Conservation (phyloP, 23 tunicate species). For the Trididemnum clinides region DNA sequence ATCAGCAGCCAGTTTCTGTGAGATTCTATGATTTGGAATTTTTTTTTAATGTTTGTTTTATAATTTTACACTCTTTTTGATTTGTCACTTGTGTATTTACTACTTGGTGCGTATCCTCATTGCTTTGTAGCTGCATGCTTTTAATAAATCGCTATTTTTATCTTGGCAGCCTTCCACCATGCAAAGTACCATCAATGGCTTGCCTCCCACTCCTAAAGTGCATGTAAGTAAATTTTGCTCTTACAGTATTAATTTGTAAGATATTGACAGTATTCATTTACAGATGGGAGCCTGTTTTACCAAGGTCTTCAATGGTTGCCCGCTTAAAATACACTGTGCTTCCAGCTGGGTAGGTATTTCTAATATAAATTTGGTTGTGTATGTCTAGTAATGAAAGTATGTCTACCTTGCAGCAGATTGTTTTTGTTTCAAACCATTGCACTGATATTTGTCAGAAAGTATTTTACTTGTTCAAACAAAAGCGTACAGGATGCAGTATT, state of each 20-base stretch:
- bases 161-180: constrained; percentile 32
- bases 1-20: too few species aligned
- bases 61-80: too few species aligned
- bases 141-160: too few species aligned
- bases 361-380: too few species aligned
- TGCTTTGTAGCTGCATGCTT: too few species aligned
- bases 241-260: not conserved
- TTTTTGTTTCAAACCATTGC: not conserved
- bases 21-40: too few species aligned
- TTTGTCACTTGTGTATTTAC: too few species aligned
- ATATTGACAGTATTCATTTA: not conserved
- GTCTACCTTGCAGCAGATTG: not conserved
- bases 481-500: too few species aligned
- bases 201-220: constrained; percentile 96
- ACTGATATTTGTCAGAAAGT: too few species aligned
- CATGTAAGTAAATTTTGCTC: constrained; percentile 8
- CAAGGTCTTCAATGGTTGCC: constrained; percentile 98
- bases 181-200: constrained; percentile 75
- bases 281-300: constrained; percentile 99
- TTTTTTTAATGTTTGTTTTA: too few species aligned
- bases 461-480: too few species aligned
- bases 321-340: constrained; percentile 97
- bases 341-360: constrained; percentile 98
- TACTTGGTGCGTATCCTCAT: too few species aligned
- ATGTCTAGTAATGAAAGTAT: not conserved